Percentiles rank a stretch among this genome's conserved stretches.
These are phyloP conservation scores for Melitaea cinxia DNA, from an alignment of 1,140 invertebrate species.

Conservation along the genomic window DNA sequence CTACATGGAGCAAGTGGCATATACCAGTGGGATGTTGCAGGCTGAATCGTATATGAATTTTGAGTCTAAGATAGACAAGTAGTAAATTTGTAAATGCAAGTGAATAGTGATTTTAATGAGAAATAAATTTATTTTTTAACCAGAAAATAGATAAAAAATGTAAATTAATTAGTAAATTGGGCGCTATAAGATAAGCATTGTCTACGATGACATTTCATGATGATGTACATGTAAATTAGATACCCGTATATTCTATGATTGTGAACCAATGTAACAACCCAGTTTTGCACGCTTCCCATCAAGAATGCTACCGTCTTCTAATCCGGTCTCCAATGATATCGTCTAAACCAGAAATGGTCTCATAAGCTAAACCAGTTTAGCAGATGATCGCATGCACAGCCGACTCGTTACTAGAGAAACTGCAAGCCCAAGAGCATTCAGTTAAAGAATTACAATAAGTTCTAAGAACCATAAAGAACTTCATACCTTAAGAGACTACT, in stretches of 20 bases:
- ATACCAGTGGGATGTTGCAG: too few relatives aligned
- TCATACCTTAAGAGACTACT: constrained; percentile 11
- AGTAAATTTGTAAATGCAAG: too few relatives aligned
- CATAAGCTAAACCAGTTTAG: constrained; percentile 68
- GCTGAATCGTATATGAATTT: too few relatives aligned
- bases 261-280: constrained; percentile 64
- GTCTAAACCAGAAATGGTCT: constrained; percentile 72
- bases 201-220: not conserved
- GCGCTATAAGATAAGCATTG: too few relatives aligned
- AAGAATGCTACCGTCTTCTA: constrained; percentile 71
- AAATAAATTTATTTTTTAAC: too few relatives aligned
- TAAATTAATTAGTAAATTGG: too few relatives aligned
- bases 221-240: not conserved
- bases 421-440: constrained; percentile 49
- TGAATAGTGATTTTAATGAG: too few relatives aligned
- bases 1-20: too few relatives aligned
- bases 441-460: constrained; percentile 14
- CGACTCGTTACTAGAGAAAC: constrained; percentile 65
- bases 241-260: constrained; percentile 61
- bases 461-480: constrained; percentile 21
- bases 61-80: too few relatives aligned
- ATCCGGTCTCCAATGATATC: constrained; percentile 74
- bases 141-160: too few relatives aligned
- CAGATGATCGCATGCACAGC: constrained; percentile 62
- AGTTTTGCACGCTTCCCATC: constrained; percentile 68